Conservation (phyloP, 2,888 invertebrate species). For the Plagodis pulveraria region DNA sequence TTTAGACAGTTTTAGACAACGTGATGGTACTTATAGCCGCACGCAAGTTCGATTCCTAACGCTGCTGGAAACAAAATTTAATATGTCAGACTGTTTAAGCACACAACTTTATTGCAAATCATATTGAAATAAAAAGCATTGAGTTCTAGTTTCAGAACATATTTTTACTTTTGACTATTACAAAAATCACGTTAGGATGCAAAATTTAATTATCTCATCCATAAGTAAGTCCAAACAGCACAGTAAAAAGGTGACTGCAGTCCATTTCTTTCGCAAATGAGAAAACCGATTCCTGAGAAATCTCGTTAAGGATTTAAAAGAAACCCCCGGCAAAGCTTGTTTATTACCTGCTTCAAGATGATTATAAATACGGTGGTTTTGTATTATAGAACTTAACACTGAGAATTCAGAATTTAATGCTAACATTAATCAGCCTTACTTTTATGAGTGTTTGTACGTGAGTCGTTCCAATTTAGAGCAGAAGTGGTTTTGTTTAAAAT, state of each 20-base stretch:
- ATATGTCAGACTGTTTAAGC: no score
- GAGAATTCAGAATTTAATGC: slow-evolving; percentile 14
- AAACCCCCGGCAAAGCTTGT: slow-evolving; percentile 14
- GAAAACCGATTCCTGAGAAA: slow-evolving; percentile 29
- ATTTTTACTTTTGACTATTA: no score
- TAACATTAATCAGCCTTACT: slow-evolving; percentile 13
- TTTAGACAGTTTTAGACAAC: no score
- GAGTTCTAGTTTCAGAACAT: no score
- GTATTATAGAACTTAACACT: slow-evolving; percentile 22
- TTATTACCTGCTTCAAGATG: slow-evolving; percentile 25
- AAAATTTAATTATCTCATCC: no score
- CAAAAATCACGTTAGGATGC: no score
- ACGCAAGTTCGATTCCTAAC: no score
- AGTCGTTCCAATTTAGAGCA: neutral
- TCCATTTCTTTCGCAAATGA: slow-evolving; percentile 29
- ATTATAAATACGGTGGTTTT: slow-evolving; percentile 21
- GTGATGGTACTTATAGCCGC: no score
- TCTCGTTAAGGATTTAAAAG: slow-evolving; percentile 42
- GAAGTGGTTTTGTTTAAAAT: no score
- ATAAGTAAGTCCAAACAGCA: slow-evolving; percentile 3
- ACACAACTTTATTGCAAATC: no score
- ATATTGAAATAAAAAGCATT: no score
- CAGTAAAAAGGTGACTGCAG: slow-evolving; percentile 26
- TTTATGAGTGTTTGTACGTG: slow-evolving; percentile 4
- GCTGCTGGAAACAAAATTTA: no score